Base-by-base conservation (phyloP, 2,888 invertebrate genomes). In the Cylindroiulus punctatus region DNA sequence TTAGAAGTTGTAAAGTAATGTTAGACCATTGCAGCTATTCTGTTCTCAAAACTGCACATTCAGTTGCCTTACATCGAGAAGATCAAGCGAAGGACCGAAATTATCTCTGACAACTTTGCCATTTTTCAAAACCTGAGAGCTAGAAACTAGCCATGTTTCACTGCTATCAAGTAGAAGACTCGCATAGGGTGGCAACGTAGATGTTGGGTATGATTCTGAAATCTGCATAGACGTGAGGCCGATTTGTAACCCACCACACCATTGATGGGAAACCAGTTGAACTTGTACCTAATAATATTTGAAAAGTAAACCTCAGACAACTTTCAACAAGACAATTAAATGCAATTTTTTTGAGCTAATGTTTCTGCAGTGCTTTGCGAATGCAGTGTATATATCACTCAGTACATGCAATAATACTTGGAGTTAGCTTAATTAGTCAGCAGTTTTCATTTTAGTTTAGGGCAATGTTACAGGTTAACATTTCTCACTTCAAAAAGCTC, bases 171-270 rank as follows among this genome's bases (percentile, higher is more conserved):
- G 26, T 32, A 88, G 84, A 76, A 86, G 84, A 12, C 36, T 65
- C 17, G 88, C 86, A n/a, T 65, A 47, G 7, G 86, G 26, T 17
- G 88, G 88, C 85, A 95, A 91, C 89, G 93, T 93, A 89, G 88
- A 90, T 87, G 88, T 93, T 92, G 89, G 94, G 93, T 30, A 94
- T 92, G 91, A 93, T 92, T 89, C 94, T 92, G 90, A 94, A 93
- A 90, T 93, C 87, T 91, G 89, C 88, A 90, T 88, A 42, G 90
- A 88, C 0, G 97, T 94, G 14, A 97, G 93, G 0, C 97, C 97
- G 90, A 97, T 93, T 87, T 94, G 94, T 84, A 97, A 92, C 52
- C 94, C 94, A 12, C 97, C 97, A 87, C 94, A 93, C 91, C 93
- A 94, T 86, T 94, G 93, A 5, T 92, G 91, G 83, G 93, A 93